A percentile compares a stretch with the other conserved stretches of the same genome.
Conservation (phyloP, 2,888 invertebrate genomes). For the Meta bourneti region DNA sequence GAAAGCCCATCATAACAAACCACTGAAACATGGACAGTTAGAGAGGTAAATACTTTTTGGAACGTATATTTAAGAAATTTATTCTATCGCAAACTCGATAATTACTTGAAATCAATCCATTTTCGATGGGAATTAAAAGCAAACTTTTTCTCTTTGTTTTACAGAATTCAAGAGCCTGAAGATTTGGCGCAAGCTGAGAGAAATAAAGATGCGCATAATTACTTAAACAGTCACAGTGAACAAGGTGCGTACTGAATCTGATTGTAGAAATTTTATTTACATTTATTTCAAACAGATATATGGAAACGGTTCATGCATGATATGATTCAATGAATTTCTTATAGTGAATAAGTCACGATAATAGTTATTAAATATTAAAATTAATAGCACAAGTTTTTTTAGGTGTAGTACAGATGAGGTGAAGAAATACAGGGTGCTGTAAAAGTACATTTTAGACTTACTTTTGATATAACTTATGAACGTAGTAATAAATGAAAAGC, state of each 20-base stretch:
- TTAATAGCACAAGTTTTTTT: too few relatives aligned
- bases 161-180: slow-evolving; percentile 26
- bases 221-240: slow-evolving; percentile 27
- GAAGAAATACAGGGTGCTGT: too few relatives aligned
- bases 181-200: slow-evolving; percentile 1
- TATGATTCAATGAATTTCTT: too few relatives aligned
- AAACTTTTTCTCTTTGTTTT: background rate
- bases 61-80: background rate
- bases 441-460: too few relatives aligned
- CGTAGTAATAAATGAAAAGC: too few relatives aligned
- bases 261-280: background rate
- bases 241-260: slow-evolving; percentile 6
- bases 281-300: background rate
- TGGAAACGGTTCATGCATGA: too few relatives aligned
- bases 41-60: slow-evolving; percentile 18
- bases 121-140: background rate
- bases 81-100: background rate
- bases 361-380: too few relatives aligned
- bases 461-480: too few relatives aligned
- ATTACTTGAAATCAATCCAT: too few relatives aligned
- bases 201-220: slow-evolving; percentile 30
- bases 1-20: slow-evolving; percentile 46
- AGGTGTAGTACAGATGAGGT: too few relatives aligned
- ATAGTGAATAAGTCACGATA: too few relatives aligned
- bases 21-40: slow-evolving; percentile 18